phyloP scores from a whole-genome alignment of 2,888 invertebrate species.

The Icerya purchasi region DNA sequence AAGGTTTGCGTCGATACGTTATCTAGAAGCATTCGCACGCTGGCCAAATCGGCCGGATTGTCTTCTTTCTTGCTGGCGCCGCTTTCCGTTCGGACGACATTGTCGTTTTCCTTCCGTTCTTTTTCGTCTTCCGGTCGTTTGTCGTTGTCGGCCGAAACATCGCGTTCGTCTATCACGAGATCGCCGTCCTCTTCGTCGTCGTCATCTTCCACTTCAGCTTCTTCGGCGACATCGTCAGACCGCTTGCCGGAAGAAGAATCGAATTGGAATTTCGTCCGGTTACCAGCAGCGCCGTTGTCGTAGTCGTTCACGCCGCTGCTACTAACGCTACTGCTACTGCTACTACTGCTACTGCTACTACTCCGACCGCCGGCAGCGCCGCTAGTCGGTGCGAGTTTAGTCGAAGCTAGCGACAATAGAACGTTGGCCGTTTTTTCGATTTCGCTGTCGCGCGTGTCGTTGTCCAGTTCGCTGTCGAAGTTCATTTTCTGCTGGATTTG shows the following conservation, averaged over 20 bases:
- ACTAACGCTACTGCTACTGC: background rate
- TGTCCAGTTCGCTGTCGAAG: too few species aligned
- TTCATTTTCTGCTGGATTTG: too few species aligned
- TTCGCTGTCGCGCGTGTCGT: background rate
- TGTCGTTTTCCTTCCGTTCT: conserved; percentile 15
- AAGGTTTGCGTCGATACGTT: conserved; percentile 44
- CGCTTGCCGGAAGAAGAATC: background rate
- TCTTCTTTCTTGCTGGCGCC: conserved; percentile 25
- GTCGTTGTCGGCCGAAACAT: too few species aligned
- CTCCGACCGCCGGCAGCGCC: background rate
- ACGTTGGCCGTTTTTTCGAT: background rate
- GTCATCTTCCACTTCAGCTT: conserved; percentile 43
- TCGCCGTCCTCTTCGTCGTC: conserved; percentile 26
- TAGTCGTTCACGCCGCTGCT: background rate
- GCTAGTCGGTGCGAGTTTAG: background rate
- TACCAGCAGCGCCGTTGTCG: background rate
- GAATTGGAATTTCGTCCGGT: too few species aligned
- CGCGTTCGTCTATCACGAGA: conserved; percentile 20
- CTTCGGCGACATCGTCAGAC: conserved; percentile 37
- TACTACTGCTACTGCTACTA: background rate
- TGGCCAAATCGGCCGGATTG: conserved; percentile 45
- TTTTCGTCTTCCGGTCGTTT: conserved; percentile 23
- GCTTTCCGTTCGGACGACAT: conserved; percentile 18
- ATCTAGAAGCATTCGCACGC: conserved; percentile 50
- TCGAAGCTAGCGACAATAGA: background rate